Base-by-base conservation (phyloP, 1,140 invertebrate species). In the Tetragonula clypearis region DNA sequence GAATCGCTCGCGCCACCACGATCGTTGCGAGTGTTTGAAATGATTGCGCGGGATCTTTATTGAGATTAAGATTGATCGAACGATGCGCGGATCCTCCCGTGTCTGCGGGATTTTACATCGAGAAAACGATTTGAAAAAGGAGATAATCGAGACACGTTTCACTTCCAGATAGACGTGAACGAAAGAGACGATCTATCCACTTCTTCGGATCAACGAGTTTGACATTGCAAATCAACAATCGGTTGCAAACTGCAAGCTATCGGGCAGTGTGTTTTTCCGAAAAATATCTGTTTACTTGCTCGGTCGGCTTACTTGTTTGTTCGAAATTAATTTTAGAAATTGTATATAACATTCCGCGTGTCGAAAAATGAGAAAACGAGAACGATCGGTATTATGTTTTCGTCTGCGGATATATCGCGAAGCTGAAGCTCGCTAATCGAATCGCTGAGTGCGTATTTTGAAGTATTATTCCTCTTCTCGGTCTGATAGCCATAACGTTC, bases 11-110 rank as follows among this genome's bases (percentile, higher is more conserved):
- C 26, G 30, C 69, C 62, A 74, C 49, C 62, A 74, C 49, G 35
- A 41, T 72, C 53, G 62, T 73, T 11, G 26, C 41, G 35, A 35
- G 77, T 41, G 19, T 80, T 68, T 80, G 19, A 80, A 87, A 80
- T 76, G 79, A 72, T 86, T 73, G 84, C 72, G 35, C n/a, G 53
- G 72, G 72, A 81, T 26, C 41, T 41, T 87, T 86, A 75, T 76
- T 53, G 49, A 85, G 30, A 35, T 35, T 87, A 86, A 86, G 84
- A 87, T 85, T 75, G 75, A 85, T 73, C 69, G 11, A 19, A 30
- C 71, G 84, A 60, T 30, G 55, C 85, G 71, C 30, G 1, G 41
- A 41, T 55, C n/a, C 77, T 71, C 86, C 76, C 84, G 73, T 87
- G 83, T 56, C 30, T 30, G n/a, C 83, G 12, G 30, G 69, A 66